Evolutionary conservation across 2,888 invertebrate species (phyloP).

Genomic region (Idaea aversata): DNA sequence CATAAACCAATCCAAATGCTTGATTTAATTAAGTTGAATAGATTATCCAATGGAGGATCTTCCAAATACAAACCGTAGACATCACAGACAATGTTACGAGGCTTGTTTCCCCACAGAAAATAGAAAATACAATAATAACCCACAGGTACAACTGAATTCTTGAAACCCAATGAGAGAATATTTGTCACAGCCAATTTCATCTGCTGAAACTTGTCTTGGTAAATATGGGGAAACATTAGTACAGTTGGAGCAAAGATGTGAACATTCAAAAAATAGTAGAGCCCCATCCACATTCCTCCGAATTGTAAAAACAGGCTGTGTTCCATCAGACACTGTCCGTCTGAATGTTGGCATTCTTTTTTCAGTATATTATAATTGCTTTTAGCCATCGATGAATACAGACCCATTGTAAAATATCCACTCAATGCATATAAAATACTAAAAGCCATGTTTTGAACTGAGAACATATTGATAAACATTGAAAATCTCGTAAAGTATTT

Average conservation of each 20-base stretch:
- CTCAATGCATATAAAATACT: slow-evolving; percentile 80
- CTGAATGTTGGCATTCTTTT: slow-evolving; percentile 64
- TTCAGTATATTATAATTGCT: slow-evolving; percentile 78
- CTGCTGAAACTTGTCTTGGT: slow-evolving; percentile 84
- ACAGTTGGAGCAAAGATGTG: slow-evolving; percentile 77
- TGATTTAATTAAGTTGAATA: slow-evolving; percentile 67
- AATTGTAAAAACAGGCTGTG: slow-evolving; percentile 84
- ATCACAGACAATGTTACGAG: slow-evolving; percentile 74
- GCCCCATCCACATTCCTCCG: slow-evolving; percentile 85
- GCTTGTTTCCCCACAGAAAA: slow-evolving; percentile 79
- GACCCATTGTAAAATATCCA: slow-evolving; percentile 84
- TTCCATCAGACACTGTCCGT: slow-evolving; percentile 82
- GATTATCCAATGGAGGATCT: slow-evolving; percentile 71
- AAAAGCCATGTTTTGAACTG: slow-evolving; percentile 80
- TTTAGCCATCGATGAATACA: slow-evolving; percentile 84
- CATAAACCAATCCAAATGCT: slow-evolving; percentile 83
- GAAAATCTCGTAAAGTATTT: slow-evolving; percentile 85
- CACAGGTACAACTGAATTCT: slow-evolving; percentile 82
- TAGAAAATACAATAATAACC: slow-evolving; percentile 82
- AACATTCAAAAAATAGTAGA: slow-evolving; percentile 78
- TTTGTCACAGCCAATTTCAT: slow-evolving; percentile 81
- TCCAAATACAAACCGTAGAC: slow-evolving; percentile 78
- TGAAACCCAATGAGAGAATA: slow-evolving; percentile 80
- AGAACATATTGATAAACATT: slow-evolving; percentile 82
- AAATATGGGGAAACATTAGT: slow-evolving; percentile 85